Conservation (phyloP, 2,888 invertebrate genomes). For the Chymomyza amoena region DNA sequence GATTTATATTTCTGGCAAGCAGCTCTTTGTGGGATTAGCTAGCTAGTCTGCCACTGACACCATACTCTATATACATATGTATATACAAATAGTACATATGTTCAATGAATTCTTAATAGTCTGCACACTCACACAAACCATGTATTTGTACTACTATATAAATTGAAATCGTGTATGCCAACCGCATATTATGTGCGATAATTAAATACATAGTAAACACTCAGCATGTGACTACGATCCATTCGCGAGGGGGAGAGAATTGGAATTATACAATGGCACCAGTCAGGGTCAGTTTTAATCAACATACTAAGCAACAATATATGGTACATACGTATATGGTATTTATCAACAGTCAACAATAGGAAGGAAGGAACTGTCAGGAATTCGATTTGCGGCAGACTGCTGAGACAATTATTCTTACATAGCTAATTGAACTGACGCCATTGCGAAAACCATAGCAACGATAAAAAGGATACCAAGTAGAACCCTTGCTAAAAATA, state of each 20-base stretch:
- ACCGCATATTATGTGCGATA: not conserved
- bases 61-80: too few relatives aligned
- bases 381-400: conserved; percentile 27
- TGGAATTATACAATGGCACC: not conserved
- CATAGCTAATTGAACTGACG: conserved; percentile 58
- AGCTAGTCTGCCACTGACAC: not conserved
- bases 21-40: not conserved
- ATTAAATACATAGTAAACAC: not conserved
- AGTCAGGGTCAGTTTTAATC: not conserved
- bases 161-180: not conserved
- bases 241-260: too few relatives aligned
- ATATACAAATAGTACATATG: not conserved
- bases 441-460: conserved; percentile 23
- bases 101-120: not conserved
- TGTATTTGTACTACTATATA: not conserved
- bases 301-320: not conserved
- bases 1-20: not conserved
- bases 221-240: not conserved
- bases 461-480: not conserved
- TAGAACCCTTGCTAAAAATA: too few relatives aligned
- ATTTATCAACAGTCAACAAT: not conserved
- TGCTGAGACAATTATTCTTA: conserved; percentile 40
- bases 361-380: conserved; percentile 31
- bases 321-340: not conserved
- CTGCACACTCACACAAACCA: not conserved